Evolutionary conservation across 2,797 vertebrate species (phyloP).

Genomic region (Gambelia wislizenii): DNA sequence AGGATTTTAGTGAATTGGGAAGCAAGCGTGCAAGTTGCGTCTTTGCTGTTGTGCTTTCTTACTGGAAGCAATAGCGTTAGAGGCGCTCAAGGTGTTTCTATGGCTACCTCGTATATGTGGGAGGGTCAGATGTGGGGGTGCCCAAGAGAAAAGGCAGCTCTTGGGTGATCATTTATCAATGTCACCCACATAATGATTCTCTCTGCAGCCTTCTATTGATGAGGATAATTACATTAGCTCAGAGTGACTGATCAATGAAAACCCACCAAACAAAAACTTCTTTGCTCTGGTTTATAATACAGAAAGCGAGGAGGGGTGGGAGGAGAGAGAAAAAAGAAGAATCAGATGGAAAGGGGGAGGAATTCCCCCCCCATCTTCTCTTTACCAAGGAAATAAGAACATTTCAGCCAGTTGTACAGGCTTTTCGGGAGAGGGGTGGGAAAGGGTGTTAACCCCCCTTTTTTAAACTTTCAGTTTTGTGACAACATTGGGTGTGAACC

Average conservation of each 20-base stretch:
- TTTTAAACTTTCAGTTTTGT: constrained; percentile 61
- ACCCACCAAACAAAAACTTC: constrained; percentile 92
- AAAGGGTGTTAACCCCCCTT: neutral
- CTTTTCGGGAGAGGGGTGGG: neutral
- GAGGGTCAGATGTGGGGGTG: constrained; percentile 91
- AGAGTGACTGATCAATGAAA: constrained; percentile 99
- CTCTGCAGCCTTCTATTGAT: constrained; percentile 99
- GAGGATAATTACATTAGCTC: constrained; percentile 99
- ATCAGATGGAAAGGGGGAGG: constrained; percentile 76
- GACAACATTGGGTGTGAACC: constrained; percentile 62
- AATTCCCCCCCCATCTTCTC: constrained; percentile 59
- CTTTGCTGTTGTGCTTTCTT: constrained; percentile 58
- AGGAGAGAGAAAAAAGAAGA: constrained; percentile 64
- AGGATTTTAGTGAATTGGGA: constrained; percentile 20
- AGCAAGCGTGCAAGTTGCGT: constrained; percentile 60
- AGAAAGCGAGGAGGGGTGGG: constrained; percentile 63
- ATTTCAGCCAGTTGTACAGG: constrained; percentile 49
- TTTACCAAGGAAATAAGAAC: constrained; percentile 57
- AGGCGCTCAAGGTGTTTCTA: constrained; percentile 93
- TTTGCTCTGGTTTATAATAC: constrained; percentile 80
- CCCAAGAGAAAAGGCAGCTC: constrained; percentile 95
- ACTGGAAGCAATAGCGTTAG: constrained; percentile 81
- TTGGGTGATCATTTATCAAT: constrained; percentile 99
- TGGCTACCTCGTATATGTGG: constrained; percentile 90
- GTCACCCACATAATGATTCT: constrained; percentile 99